Conservation (phyloP, 2,113 vertebrate species). For the Pachypanchax playfairii region DNA sequence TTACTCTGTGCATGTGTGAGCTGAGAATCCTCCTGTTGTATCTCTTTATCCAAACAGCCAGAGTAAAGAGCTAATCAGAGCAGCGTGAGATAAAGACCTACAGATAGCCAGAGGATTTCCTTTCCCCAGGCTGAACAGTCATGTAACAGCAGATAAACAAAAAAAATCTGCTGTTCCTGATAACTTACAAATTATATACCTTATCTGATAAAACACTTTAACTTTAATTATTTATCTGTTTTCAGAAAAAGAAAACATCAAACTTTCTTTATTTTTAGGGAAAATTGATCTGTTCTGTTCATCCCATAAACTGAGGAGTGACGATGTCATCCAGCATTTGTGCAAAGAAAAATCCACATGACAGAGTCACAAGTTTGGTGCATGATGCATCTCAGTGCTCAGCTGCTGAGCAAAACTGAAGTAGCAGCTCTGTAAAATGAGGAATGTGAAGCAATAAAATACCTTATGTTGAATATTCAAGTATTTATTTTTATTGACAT, state of each 20-base stretch:
- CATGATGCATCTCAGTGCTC: background rate
- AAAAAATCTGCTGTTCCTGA: background rate
- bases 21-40: too few species aligned
- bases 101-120: background rate
- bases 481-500: too few species aligned
- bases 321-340: background rate
- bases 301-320: too few species aligned
- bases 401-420: background rate
- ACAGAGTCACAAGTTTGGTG: slow-evolving; percentile 19
- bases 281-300: too few species aligned
- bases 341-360: slow-evolving; percentile 14
- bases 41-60: too few species aligned
- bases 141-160: background rate
- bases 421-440: too few species aligned
- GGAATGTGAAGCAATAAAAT: too few species aligned
- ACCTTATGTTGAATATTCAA: too few species aligned
- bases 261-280: too few species aligned
- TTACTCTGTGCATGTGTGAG: too few species aligned
- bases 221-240: too few species aligned
- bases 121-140: background rate
- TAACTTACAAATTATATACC: background rate
- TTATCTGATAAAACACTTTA: background rate
- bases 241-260: too few species aligned
- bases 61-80: background rate
- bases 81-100: background rate